Base-by-base conservation (phyloP, 2,888 invertebrate genomes). In the Eubasilissa splendida region DNA sequence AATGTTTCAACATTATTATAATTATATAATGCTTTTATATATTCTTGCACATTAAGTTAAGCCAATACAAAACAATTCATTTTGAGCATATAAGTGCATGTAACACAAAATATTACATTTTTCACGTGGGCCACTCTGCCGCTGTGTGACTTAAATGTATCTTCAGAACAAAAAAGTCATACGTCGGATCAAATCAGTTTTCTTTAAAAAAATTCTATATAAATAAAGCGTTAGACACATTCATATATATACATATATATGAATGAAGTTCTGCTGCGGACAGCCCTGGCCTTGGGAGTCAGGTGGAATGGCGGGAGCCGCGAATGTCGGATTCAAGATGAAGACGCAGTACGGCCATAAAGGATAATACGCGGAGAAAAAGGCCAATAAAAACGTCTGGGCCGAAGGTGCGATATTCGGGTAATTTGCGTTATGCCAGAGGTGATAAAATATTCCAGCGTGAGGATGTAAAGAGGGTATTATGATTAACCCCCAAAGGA, bases 371-470 rank as follows among this genome's bases (percentile, higher is more conserved):
- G 76, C 53, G 76, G 76, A 76, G 76, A 76, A 76, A 76, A 76
- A 63, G 74, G 50, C 60, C 76, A 63, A 76, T 76, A 76, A 76
- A 76, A 76, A 76, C 63, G 76, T 76, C 76, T 53, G 76, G 74
- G 65, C 63, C 12, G 76, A 42, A 59, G 74, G 59, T 59, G 74
- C 74, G 58, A 59, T 74, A 56, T 74, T 33, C 74, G 53, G 53
- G 63, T 63, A 76, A 76, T 76, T 76, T 76, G 63, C 76, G 63
- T 76, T 22, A 63, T 53, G 76, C 42, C 52, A n/a, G 63, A 50
- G 76, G 56, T 68, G 50, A 52, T 68, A 50, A 68, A 52, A 42
- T 52, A 68, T 68, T n/a, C 52, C 14, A 14, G 9, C 33, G 50
- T 14, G 68, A 50, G 50, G 68, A 42, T 42, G 42, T 42, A 7